Evolutionary conservation across 2,113 vertebrate genomes (phyloP), one percentile per base, ranked within the genome.

Genomic region (Pardalotus punctatus): DNA sequence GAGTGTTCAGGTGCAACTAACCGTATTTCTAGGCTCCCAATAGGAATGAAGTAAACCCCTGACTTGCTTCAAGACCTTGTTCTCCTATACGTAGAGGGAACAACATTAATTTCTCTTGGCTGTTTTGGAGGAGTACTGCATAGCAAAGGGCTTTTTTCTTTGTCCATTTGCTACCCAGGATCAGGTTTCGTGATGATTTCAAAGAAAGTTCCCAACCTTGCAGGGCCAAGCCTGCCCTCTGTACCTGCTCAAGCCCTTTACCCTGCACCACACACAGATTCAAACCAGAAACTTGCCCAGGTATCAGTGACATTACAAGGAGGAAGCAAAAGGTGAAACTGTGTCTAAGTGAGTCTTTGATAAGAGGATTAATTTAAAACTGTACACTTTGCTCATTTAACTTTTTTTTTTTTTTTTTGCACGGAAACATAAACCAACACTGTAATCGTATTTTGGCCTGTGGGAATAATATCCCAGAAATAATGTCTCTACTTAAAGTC

Each of bases 401-500:
- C n/a, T n/a, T n/a, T n/a, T n/a, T n/a, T 19, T 18, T 84, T 69
- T 88, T 48, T 51, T 81, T 47, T 45, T 31, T n/a, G 13, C 33
- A 64, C 86, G 83, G 72, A 95, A 94, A 74, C 21, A 47, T 89
- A 81, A 93, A 91, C 85, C 3, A 2, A 40, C 36, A 29, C 51
- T 79, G 23, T 92, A 96, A 94, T 94, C 94, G 62, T 74, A 54
- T 69, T 95, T 79, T 91, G 65, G 92, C 94, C 92, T 92, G 69
- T 94, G 94, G 94, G 91, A 96, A 88, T 79, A 95, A 58, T 89
- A 95, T 89, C 51, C 58, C 66, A 90, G 76, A 91, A 95, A 70
- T 71, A 96, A 93, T 2, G 28, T 57, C 61, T 92, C 42, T 74
- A 25, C 66, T 76, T 86, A 58, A 95, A 89, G 33, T 92, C 72